Evolutionary conservation across 92 coral and sea anemone genomes (phyloP).

Genomic region (Anthopleura xanthogrammica): DNA sequence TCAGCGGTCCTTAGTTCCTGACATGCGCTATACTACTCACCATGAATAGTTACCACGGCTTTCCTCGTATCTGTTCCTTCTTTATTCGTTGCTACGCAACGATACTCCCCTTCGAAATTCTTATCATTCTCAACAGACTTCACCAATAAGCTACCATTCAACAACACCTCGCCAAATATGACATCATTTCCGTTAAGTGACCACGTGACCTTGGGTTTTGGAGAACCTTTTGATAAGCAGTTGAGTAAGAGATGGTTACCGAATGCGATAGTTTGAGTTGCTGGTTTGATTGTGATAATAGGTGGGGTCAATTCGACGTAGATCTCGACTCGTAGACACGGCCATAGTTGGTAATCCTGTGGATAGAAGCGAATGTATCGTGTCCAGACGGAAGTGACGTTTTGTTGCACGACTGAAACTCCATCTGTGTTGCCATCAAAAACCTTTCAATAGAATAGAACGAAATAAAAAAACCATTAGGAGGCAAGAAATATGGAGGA

Average conservation of each 20-base stretch:
- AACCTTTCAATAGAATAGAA: constrained; percentile 15
- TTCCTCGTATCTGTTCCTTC: constrained; percentile 15
- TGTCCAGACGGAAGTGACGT: constrained; percentile 28
- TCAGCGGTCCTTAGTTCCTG: neutral
- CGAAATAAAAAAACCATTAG: neutral
- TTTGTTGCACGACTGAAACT: constrained; percentile 24
- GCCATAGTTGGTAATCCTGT: constrained; percentile 20
- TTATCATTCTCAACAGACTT: constrained; percentile 40
- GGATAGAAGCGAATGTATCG: constrained; percentile 60
- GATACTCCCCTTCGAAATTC: constrained; percentile 46
- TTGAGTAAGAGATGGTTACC: constrained; percentile 33
- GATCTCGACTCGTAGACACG: constrained; percentile 67
- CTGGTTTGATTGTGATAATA: constrained; percentile 23
- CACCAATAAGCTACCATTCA: constrained; percentile 40
- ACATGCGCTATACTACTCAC: constrained; percentile 20
- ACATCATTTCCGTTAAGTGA: constrained; percentile 41
- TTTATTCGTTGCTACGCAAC: constrained; percentile 36
- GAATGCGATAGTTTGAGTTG: constrained; percentile 9
- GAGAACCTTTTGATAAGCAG: constrained; percentile 46
- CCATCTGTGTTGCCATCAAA: constrained; percentile 54
- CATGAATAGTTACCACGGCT: constrained; percentile 31
- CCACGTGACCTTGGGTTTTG: constrained; percentile 49
- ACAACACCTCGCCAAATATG: constrained; percentile 28
- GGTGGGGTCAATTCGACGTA: constrained; percentile 40
- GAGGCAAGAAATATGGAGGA: neutral